Percentiles rank a stretch among this genome's conserved stretches.
Evolutionary conservation across 2,113 vertebrate species (phyloP).

Genomic region (Setophaga kirtlandii): DNA sequence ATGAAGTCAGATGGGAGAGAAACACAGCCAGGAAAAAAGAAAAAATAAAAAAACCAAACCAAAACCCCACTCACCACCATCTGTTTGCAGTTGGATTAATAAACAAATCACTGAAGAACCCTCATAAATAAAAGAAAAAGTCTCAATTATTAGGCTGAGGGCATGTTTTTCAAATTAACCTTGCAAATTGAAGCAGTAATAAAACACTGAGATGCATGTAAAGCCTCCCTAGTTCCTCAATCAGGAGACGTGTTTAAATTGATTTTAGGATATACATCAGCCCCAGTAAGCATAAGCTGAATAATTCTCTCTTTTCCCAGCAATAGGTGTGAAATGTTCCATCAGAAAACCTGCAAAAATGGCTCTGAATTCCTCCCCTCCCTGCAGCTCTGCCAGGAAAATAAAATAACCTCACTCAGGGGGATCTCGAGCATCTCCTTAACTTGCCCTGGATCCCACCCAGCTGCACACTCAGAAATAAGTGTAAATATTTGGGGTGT

Average conservation of each 20-base stretch:
- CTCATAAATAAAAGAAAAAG: neutral
- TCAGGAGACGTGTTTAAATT: neutral
- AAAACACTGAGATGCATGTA: neutral
- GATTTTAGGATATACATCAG: neutral
- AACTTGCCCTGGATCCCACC: neutral
- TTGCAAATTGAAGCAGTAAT: conserved; percentile 1
- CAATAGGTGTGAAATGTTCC: neutral
- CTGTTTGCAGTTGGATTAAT: conserved; percentile 1
- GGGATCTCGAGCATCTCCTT: neutral
- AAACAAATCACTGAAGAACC: conserved; percentile 3
- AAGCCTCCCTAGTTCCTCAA: neutral
- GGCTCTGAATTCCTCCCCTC: neutral
- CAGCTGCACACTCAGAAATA: neutral
- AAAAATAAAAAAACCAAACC: too few species aligned
- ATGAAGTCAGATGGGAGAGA: neutral
- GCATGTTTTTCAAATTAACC: conserved; percentile 33
- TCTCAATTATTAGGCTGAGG: neutral
- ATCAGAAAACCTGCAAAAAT: neutral
- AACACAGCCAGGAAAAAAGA: neutral
- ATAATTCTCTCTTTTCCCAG: neutral
- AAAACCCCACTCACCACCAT: neutral
- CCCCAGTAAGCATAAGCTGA: neutral
- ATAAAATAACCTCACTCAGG: neutral
- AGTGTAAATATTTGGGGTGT: neutral
- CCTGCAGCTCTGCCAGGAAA: neutral